Conservation (phyloP, 2,797 vertebrate species). For the Sebastes miniatus region DNA sequence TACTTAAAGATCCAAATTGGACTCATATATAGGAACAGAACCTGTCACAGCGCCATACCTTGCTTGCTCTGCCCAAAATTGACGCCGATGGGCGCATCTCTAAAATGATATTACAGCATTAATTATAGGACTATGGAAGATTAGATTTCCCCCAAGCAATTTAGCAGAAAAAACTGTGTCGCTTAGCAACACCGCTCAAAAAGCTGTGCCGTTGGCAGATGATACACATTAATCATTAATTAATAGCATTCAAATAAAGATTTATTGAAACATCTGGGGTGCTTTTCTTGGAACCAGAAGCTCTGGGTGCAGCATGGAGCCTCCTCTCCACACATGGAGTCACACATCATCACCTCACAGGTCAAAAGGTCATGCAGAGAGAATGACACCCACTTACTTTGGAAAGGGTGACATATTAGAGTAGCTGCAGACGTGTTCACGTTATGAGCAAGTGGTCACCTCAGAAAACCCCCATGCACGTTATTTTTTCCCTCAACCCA, state of each 20-base stretch:
- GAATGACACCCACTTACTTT: slow-evolving; percentile 21
- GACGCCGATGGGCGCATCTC: slow-evolving; percentile 59
- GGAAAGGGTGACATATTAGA: slow-evolving; percentile 51
- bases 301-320: neutral
- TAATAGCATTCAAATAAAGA: slow-evolving; percentile 55
- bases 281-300: neutral
- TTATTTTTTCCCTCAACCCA: slow-evolving; percentile 29
- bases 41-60: slow-evolving; percentile 58
- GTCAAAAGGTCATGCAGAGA: slow-evolving; percentile 30
- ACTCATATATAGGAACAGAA: slow-evolving; percentile 20
- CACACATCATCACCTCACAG: slow-evolving; percentile 12
- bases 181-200: slow-evolving; percentile 71
- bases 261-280: slow-evolving; percentile 43
- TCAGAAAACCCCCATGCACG: slow-evolving; percentile 47
- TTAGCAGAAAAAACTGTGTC: slow-evolving; percentile 56
- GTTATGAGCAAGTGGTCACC: slow-evolving; percentile 62
- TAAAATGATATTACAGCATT: slow-evolving; percentile 62
- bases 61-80: slow-evolving; percentile 30
- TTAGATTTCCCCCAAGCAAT: slow-evolving; percentile 64
- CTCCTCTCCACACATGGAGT: neutral
- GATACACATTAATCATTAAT: slow-evolving; percentile 64
- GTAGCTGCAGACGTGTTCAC: slow-evolving; percentile 26
- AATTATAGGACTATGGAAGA: slow-evolving; percentile 70
- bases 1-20: slow-evolving; percentile 49
- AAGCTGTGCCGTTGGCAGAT: slow-evolving; percentile 35